A percentile compares a stretch with the other conserved stretches of the same genome.
Evolutionary conservation across 2,113 vertebrate genomes (phyloP).

Genomic region (Lophius piscatorius): DNA sequence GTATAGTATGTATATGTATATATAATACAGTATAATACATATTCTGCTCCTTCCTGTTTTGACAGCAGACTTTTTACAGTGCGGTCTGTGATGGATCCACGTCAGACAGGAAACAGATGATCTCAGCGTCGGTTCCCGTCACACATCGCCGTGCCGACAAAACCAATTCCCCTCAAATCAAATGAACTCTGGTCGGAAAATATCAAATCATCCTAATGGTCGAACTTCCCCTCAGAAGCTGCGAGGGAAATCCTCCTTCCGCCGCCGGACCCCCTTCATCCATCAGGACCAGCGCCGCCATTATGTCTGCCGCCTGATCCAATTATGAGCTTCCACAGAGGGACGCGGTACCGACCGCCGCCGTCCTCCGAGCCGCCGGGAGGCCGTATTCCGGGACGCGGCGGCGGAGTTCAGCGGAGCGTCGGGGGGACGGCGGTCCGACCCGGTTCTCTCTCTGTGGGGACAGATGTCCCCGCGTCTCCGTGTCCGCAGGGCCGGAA

Average conservation of each 20-base stretch:
- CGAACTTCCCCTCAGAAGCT: slow-evolving; percentile 72
- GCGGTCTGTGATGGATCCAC: slow-evolving; percentile 41
- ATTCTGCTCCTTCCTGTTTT: too few relatives aligned
- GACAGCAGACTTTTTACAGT: too few relatives aligned
- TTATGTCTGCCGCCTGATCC: slow-evolving; percentile 80
- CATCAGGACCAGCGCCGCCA: slow-evolving; percentile 79
- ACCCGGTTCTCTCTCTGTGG: slow-evolving; percentile 80
- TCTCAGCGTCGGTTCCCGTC: slow-evolving; percentile 30
- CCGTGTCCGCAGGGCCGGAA: slow-evolving; percentile 74
- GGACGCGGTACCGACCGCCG: slow-evolving; percentile 78
- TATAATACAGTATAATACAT: too few relatives aligned
- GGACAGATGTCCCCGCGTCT: slow-evolving; percentile 82
- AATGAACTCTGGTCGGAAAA: slow-evolving; percentile 61
- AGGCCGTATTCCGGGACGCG: slow-evolving; percentile 18
- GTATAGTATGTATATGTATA: too few relatives aligned
- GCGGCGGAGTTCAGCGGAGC: slow-evolving; percentile 72
- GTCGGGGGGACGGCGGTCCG: slow-evolving; percentile 73
- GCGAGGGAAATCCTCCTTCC: slow-evolving; percentile 75
- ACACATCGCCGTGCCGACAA: slow-evolving; percentile 40
- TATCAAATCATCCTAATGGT: slow-evolving; percentile 74
- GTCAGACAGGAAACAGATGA: slow-evolving; percentile 43
- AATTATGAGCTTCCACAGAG: slow-evolving; percentile 80
- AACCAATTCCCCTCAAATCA: slow-evolving; percentile 54
- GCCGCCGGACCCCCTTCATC: slow-evolving; percentile 77
- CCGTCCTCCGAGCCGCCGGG: slow-evolving; percentile 72